A percentile compares a stretch with the other conserved stretches of the same genome.
Evolutionary conservation across 2,888 invertebrate species (phyloP).

Genomic region (Drosophila prostipennis): DNA sequence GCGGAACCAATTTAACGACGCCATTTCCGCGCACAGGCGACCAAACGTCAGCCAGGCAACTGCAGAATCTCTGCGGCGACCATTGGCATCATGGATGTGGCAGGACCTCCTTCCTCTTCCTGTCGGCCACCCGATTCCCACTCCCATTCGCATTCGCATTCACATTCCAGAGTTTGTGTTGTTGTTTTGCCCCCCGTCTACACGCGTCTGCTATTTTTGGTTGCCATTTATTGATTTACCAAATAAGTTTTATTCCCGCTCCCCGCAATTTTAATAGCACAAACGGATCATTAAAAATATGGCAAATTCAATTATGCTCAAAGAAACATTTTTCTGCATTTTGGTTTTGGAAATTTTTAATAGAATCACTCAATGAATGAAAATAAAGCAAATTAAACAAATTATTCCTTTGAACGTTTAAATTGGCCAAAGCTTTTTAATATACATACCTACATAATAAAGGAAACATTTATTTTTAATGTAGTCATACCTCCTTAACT

Average conservation of each 20-base stretch:
- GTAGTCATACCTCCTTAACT: background rate
- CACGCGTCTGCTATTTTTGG: background rate
- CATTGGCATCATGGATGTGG: slow-evolving; percentile 42
- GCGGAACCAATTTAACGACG: slow-evolving; percentile 55
- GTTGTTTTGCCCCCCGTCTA: background rate
- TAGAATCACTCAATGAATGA: background rate
- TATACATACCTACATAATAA: too few species aligned
- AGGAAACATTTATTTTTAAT: background rate
- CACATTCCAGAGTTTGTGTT: background rate
- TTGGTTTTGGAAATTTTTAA: background rate
- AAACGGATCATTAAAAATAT: slow-evolving; percentile 19
- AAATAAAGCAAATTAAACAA: background rate
- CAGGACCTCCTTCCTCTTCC: slow-evolving; percentile 8
- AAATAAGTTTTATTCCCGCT: slow-evolving; percentile 1
- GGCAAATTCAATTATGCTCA: slow-evolving; percentile 14
- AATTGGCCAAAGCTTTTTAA: background rate
- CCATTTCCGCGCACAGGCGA: slow-evolving; percentile 44
- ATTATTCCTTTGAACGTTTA: background rate
- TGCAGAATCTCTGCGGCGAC: slow-evolving; percentile 53
- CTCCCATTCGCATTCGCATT: background rate
- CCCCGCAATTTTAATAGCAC: slow-evolving; percentile 12
- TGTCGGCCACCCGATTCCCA: background rate
- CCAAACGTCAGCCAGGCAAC: slow-evolving; percentile 30
- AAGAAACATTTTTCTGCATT: slow-evolving; percentile 9
- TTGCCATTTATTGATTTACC: slow-evolving; percentile 17